phyloP scores from a whole-genome alignment of 1,140 invertebrate species.

The Odontomachus brunneus region DNA sequence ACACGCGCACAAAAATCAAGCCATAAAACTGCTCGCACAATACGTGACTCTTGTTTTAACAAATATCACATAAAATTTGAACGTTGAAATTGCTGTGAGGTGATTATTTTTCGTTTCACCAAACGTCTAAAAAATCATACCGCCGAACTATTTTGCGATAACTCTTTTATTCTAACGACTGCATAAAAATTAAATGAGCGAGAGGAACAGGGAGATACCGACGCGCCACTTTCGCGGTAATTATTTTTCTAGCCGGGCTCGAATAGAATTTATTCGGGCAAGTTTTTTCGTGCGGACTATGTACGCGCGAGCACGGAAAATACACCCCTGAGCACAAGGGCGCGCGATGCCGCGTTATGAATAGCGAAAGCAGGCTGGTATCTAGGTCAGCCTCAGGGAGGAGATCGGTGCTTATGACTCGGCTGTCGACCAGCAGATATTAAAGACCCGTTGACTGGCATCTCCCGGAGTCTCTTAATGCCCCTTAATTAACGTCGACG shows the following conservation, averaged over 20 bases:
- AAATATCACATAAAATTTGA: neutral
- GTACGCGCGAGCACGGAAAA: neutral
- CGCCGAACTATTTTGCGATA: neutral
- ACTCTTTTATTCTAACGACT: neutral
- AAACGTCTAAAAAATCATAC: neutral
- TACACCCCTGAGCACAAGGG: neutral
- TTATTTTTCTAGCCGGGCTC: too few relatives aligned
- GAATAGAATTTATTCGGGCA: too few relatives aligned
- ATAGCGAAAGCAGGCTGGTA: conserved; percentile 39
- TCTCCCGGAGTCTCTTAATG: conserved; percentile 70
- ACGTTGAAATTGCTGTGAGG: neutral
- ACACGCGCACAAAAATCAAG: neutral
- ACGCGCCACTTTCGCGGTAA: too few relatives aligned
- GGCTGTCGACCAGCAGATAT: conserved; percentile 65
- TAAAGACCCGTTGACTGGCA: conserved; percentile 62
- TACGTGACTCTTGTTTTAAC: neutral
- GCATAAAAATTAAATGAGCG: neutral
- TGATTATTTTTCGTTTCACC: neutral
- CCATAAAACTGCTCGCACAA: neutral
- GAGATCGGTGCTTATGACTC: conserved; percentile 57
- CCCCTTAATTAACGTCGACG: conserved; percentile 71
- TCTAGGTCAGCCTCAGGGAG: conserved; percentile 56
- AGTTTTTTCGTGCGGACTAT: too few relatives aligned
- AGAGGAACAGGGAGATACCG: too few relatives aligned
- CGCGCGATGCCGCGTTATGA: conserved; percentile 30